These are phyloP conservation scores for Meriones unguiculatus DNA, from an alignment of 2,113 vertebrate species.

Conservation along the genomic window DNA sequence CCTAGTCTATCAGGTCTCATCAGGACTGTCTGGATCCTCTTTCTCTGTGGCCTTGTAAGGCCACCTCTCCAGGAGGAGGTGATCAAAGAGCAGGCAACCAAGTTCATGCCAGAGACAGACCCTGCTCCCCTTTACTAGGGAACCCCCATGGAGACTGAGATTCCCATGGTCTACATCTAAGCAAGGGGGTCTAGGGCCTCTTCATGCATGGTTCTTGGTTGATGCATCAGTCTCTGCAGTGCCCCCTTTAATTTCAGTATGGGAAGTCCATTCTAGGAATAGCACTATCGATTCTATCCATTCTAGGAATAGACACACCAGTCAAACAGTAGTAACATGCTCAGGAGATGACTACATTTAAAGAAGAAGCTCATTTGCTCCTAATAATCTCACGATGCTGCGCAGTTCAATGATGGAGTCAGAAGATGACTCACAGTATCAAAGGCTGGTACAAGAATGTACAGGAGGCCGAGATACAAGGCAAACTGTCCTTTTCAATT, in stretches of 20 bases:
- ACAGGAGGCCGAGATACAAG: slow-evolving; percentile 18
- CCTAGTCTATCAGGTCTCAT: too few relatives aligned
- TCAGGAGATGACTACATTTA: slow-evolving; percentile 73
- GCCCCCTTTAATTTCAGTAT: slow-evolving; percentile 15
- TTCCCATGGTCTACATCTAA: too few relatives aligned
- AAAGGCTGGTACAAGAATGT: slow-evolving; percentile 54
- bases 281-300: slow-evolving; percentile 56
- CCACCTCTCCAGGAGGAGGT: too few relatives aligned
- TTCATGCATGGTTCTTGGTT: too few relatives aligned
- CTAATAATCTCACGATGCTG: slow-evolving; percentile 36
- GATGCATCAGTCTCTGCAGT: too few relatives aligned
- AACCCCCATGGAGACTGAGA: too few relatives aligned
- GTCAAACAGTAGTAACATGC: slow-evolving; percentile 71
- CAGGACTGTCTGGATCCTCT: too few relatives aligned
- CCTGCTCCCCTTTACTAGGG: too few relatives aligned
- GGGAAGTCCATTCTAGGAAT: slow-evolving; percentile 53
- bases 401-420: slow-evolving; percentile 62
- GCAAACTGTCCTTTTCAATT: slow-evolving; percentile 61
- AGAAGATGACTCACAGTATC: slow-evolving; percentile 31
- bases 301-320: slow-evolving; percentile 69
- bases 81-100: too few relatives aligned
- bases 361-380: slow-evolving; percentile 77
- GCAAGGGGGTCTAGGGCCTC: too few relatives aligned
- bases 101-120: too few relatives aligned
- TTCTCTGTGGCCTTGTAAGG: too few relatives aligned